Base-by-base conservation (phyloP, 2,888 invertebrate species). In the Enoplolaimus lenunculus region DNA sequence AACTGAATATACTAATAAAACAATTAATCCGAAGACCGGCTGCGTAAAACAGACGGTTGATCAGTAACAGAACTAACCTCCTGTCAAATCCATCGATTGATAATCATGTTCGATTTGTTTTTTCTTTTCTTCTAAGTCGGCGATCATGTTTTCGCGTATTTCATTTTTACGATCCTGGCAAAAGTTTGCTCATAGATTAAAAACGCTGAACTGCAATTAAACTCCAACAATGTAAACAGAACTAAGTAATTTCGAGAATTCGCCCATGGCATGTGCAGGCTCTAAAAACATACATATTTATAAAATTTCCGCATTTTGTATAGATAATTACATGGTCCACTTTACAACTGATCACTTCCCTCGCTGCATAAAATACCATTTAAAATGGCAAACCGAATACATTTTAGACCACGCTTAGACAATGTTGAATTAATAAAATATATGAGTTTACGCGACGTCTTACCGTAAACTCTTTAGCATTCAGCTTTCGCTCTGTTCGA, bases 101-200 rank as follows among this genome's bases (percentile, higher is more conserved):
- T 92, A 83, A 80, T 95, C 95, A 72, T 87, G 87, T 81, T 95
- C 94, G 70, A 94, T 90, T 76, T 88, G 86, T 77, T 89, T 89
- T 77, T 89, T 86, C 79, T 93, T 93, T 77, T 95, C 94, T 79
- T 94, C 94, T 80, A 93, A 88, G 81, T 95, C 94, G 35, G 87
- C 87, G 34, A 95, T 85, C 57, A 95, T 83, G 81, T 89, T 92
- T 81, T 93, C 93, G 76, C 89, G 87, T 28, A 94, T 82, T 80
- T 94, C 94, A 74, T 90, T 86, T 81, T 92, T 92, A 81, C 93
- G 93, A 78, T 95, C 93, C 81, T 82, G n/a, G n/a, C n/a, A n/a
- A 74, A 21, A 74, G n/a, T n/a, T n/a, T n/a, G n/a, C n/a, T n/a
- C n/a, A n/a, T n/a, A n/a, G n/a, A n/a, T n/a, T n/a, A n/a, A n/a